phyloP scores from a whole-genome alignment of 23 tunicate genomes.

The Diplosoma virens region DNA sequence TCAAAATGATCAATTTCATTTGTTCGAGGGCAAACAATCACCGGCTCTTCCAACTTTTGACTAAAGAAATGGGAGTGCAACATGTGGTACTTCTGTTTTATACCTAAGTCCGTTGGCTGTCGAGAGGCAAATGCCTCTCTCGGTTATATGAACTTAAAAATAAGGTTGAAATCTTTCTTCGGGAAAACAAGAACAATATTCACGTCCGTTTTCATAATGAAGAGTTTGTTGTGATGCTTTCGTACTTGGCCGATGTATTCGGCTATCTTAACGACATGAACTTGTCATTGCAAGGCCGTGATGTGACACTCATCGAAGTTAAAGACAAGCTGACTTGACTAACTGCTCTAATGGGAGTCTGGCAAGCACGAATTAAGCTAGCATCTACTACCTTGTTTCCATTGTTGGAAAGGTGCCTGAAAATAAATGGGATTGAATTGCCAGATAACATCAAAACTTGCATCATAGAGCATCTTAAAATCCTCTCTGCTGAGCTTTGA shows the following conservation, averaged over 20 bases:
- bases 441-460: neutral
- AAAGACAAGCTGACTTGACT: neutral
- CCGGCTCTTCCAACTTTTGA: no score
- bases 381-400: neutral
- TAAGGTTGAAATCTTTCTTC: neutral
- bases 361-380: conserved; percentile 1
- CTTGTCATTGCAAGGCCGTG: conserved; percentile 6
- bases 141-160: no score
- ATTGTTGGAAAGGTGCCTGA: neutral
- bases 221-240: neutral
- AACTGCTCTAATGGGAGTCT: conserved; percentile 1
- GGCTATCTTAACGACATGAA: neutral
- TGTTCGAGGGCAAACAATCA: conserved; percentile 4
- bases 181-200: neutral
- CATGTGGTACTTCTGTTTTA: neutral
- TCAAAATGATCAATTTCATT: neutral
- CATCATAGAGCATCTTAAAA: no score
- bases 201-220: neutral
- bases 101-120: no score
- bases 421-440: neutral
- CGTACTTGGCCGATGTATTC: neutral
- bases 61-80: no score
- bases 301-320: neutral
- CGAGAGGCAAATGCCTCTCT: no score
- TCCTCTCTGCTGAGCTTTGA: neutral